Base-by-base conservation (phyloP, 2,113 vertebrate genomes). In the Piprites chloris region DNA sequence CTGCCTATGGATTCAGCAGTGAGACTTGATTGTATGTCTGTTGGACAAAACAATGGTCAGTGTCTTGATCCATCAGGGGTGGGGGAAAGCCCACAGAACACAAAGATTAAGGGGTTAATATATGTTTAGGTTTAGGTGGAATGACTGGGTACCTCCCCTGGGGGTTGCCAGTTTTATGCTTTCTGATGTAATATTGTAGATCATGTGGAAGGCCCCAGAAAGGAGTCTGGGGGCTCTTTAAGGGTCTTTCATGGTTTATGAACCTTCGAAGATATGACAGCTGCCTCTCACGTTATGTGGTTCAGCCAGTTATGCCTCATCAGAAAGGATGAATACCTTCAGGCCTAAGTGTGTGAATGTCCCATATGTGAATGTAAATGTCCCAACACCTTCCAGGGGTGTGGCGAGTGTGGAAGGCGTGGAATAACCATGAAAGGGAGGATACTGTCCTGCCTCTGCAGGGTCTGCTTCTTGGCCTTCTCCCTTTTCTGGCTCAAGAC, bases 301-400 rank as follows among this genome's bases (percentile, higher is more conserved):
- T 15, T 39, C 24, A 68, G n/a, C 28, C 9, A 22, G 11, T 24
- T n/a, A 15, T 35, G 30, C 3, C 20, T 4, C 24, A 47, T 22
- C 41, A 32, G 24, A 55, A 69, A 6, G 21, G 47, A 12, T 0
- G 1, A 47, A 55, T 32, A 41, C n/a, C 30, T 55, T 68, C 30
- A 76, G 41, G 14, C n/a, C n/a, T 41, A 19, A 0, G 0, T 10
- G 0, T 16, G 8, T 11, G 19, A 37, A 37, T 24, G 17, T 19
- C 14, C 22, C 9, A 6, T 50, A 27, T 33, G 12, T 24, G 12
- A 47, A 53, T 55, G 17, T 22, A 53, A 75, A 30, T 39, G 24
- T 30, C 15, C 23, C 44, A 33, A 26, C 0, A 4, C 6, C 9
- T 30, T 44, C 24, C 62, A 14, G 30, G 46, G 20, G 35, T 26